phyloP scores from a whole-genome alignment of 2,888 invertebrate genomes.

The Plebejus melissa region DNA sequence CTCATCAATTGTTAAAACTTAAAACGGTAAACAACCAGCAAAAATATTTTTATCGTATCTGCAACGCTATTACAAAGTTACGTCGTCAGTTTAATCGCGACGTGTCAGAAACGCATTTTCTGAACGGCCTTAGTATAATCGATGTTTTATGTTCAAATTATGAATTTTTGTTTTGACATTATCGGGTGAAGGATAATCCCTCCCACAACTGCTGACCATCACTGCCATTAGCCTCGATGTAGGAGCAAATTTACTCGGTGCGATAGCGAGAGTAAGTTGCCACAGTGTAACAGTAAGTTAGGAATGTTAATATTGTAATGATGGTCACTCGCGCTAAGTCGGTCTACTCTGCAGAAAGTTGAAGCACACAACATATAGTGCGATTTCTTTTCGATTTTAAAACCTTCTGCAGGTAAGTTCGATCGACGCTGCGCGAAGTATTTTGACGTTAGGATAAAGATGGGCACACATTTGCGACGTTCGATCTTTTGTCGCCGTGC shows the following conservation, averaged over 20 bases:
- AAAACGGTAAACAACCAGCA: no score
- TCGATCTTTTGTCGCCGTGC: background rate
- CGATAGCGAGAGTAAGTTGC: conserved; percentile 54
- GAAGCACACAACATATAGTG: background rate
- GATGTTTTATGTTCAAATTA: conserved; percentile 48
- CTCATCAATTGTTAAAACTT: no score
- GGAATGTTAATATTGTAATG: conserved; percentile 43
- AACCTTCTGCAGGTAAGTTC: background rate
- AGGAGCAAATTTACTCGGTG: conserved; percentile 49
- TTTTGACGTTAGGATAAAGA: background rate
- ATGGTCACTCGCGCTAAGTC: conserved; percentile 37
- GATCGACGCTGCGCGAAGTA: conserved; percentile 13
- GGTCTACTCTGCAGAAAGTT: background rate
- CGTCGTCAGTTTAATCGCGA: no score
- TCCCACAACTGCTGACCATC: conserved; percentile 67
- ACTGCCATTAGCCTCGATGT: conserved; percentile 69
- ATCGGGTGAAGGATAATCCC: conserved; percentile 59
- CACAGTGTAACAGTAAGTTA: conserved; percentile 51
- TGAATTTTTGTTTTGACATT: conserved; percentile 49
- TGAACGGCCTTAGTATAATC: conserved; percentile 32
- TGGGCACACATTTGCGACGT: background rate
- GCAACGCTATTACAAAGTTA: no score
- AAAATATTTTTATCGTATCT: no score
- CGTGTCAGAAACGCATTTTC: no score
- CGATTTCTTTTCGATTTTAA: background rate